Evolutionary conservation across 1,140 invertebrate species (phyloP).

Genomic region (Hypothenemus hampei): DNA sequence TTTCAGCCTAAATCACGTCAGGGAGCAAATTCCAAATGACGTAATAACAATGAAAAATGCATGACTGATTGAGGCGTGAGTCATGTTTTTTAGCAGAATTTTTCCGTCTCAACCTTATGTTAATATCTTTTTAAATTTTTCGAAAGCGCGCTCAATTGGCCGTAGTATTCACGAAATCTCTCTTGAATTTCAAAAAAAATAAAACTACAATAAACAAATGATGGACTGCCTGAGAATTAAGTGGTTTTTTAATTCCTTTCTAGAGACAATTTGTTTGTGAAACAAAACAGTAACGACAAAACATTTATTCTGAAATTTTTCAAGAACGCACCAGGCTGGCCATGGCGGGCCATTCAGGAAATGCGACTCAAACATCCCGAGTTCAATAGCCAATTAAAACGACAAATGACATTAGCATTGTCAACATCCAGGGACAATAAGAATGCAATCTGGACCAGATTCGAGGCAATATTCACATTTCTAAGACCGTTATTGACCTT

Average conservation of each 20-base stretch:
- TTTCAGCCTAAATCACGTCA: too few species aligned
- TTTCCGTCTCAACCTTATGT: too few species aligned
- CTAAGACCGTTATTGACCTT: slow-evolving; percentile 60
- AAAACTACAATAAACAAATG: too few species aligned
- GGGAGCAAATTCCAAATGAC: too few species aligned
- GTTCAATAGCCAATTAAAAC: slow-evolving; percentile 56
- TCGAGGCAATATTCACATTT: slow-evolving; percentile 58
- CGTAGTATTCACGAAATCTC: too few species aligned
- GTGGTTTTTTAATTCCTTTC: not conserved
- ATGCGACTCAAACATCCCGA: slow-evolving; percentile 44
- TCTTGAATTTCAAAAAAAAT: too few species aligned
- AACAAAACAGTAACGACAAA: slow-evolving; percentile 45
- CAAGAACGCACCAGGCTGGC: slow-evolving; percentile 15
- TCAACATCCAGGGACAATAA: slow-evolving; percentile 52
- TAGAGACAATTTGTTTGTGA: slow-evolving; percentile 60
- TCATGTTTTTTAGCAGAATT: too few species aligned
- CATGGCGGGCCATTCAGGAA: slow-evolving; percentile 53
- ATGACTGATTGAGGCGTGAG: too few species aligned
- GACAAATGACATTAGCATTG: slow-evolving; percentile 57
- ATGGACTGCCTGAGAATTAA: too few species aligned
- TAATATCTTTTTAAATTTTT: too few species aligned
- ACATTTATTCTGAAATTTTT: slow-evolving; percentile 46
- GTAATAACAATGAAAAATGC: too few species aligned
- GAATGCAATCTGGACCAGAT: slow-evolving; percentile 66
- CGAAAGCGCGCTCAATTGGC: too few species aligned